Evolutionary conservation across 1,140 invertebrate species (phyloP).

Genomic region (Lysiphlebus fabarum): DNA sequence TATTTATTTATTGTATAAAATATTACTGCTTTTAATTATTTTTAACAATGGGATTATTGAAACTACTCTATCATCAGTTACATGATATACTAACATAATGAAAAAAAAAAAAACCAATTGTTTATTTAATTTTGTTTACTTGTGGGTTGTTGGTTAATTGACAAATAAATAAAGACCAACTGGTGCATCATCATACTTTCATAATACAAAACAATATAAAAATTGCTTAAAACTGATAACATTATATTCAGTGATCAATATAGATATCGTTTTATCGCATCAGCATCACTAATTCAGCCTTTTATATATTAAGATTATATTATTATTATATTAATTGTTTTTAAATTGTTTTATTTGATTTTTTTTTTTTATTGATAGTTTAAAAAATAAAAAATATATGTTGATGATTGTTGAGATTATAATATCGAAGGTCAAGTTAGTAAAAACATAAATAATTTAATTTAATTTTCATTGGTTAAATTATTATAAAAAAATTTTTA

Average conservation of each 20-base stretch:
- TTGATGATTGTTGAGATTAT: slow-evolving; percentile 24
- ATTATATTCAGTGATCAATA: slow-evolving; percentile 29
- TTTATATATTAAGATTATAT: slow-evolving; percentile 29
- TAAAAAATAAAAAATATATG: slow-evolving; percentile 3
- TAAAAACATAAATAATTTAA: slow-evolving; percentile 18
- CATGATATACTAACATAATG: too few relatives aligned
- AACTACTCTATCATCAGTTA: too few relatives aligned
- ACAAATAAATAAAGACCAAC: not conserved
- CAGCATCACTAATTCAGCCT: slow-evolving; percentile 49
- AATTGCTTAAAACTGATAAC: slow-evolving; percentile 38
- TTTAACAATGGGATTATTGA: too few relatives aligned
- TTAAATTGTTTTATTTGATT: not conserved
- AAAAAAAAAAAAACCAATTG: too few relatives aligned
- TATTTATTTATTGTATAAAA: too few relatives aligned
- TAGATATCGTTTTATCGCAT: slow-evolving; percentile 42
- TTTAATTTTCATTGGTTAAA: slow-evolving; percentile 2
- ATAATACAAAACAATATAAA: slow-evolving; percentile 29
- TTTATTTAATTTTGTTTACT: too few relatives aligned
- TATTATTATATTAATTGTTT: slow-evolving; percentile 14
- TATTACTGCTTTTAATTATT: too few relatives aligned
- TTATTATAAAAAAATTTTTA: slow-evolving; percentile 4
- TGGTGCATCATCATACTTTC: not conserved
- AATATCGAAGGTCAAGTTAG: slow-evolving; percentile 34
- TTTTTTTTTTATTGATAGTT: not conserved
- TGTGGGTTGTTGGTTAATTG: slow-evolving; percentile 21